These are phyloP conservation scores for Dendronephthya gigantea DNA, from an alignment of 64 coral and sea anemone genomes.

Conservation along the genomic window DNA sequence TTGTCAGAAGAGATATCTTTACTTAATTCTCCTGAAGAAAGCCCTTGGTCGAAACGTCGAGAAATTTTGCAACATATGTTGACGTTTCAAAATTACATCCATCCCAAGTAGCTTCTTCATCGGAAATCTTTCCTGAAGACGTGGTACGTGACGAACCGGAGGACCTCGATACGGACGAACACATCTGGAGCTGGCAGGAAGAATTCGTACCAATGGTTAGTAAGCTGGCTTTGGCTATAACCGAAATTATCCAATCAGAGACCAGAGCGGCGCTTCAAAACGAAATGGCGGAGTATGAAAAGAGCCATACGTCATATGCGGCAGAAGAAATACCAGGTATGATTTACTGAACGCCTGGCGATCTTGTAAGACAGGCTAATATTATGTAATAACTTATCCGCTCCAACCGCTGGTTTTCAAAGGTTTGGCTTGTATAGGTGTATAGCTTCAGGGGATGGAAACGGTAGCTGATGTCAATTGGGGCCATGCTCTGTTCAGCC, in stretches of 20 bases:
- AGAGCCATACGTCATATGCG: slow-evolving; percentile 18
- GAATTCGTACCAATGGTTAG: slow-evolving; percentile 30
- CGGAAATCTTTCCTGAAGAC: neutral
- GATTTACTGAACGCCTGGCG: too few relatives aligned
- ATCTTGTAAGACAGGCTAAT: too few relatives aligned
- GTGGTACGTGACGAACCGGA: neutral
- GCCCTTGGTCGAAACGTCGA: too few relatives aligned
- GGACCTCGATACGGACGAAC: neutral
- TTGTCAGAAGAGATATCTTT: too few relatives aligned
- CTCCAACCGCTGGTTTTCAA: too few relatives aligned
- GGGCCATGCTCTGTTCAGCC: too few relatives aligned
- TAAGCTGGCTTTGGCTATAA: slow-evolving; percentile 32
- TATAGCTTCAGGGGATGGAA: too few relatives aligned
- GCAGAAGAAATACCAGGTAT: slow-evolving; percentile 12
- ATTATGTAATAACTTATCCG: too few relatives aligned
- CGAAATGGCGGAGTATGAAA: slow-evolving; percentile 26
- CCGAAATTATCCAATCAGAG: slow-evolving; percentile 32
- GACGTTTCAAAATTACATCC: neutral
- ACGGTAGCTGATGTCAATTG: too few relatives aligned
- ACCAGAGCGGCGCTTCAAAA: slow-evolving; percentile 9
- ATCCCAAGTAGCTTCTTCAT: neutral
- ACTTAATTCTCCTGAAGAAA: too few relatives aligned
- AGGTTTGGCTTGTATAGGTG: too few relatives aligned
- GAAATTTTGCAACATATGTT: too few relatives aligned
- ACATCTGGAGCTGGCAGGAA: slow-evolving; percentile 30